Evolutionary conservation across 2,797 vertebrate species (phyloP), one percentile per base, ranked within the genome.

Genomic region (Galagoides demidoff): DNA sequence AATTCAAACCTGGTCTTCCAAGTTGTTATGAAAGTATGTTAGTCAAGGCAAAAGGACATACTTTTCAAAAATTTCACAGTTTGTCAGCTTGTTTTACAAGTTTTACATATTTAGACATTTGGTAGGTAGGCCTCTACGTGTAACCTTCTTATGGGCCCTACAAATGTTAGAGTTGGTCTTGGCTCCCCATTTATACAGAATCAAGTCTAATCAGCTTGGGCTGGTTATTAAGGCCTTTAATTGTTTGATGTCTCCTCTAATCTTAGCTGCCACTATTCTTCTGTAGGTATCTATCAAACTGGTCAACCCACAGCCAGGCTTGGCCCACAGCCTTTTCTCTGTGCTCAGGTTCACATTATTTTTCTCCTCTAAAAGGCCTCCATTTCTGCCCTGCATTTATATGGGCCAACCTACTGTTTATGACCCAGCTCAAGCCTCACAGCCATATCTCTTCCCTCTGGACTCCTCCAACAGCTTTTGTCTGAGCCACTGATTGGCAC

Each of bases 31-130:
- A 39, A 63, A 94, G 19, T 82, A 13, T 59, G 88, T 74, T 92
- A 85, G 29, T 92, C 45, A 63, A 94, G 29, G 83, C 12, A 59
- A 84, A 93, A 91, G 34, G 20, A 61, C 70, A 76, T 7, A n/a
- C 23, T 13, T 29, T 90, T 74, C 81, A 70, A 9, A 37, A 85
- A 73, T 22, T 92, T 76, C 61, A 90, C 14, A 57, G 25, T 70
- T 81, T 90, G 59, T 94, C 92, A 63, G 23, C 64, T 96, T 87
- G 61, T 82, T 78, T 92, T 89, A 82, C 77, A 59, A 77, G 3
- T 91, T 95, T 86, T 73, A 87, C 39, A 34, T 86, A 52, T 82
- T 79, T 94, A 85, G 64, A 59, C 14, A 81, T 83, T 93, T 59
- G 81, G n/a, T 55, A 68, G 13, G 49, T 61, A 6, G 43, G 14